Evolutionary conservation across 2,888 invertebrate species (phyloP), one percentile per base, ranked within the genome.

Genomic region (Bellardia pandia): DNA sequence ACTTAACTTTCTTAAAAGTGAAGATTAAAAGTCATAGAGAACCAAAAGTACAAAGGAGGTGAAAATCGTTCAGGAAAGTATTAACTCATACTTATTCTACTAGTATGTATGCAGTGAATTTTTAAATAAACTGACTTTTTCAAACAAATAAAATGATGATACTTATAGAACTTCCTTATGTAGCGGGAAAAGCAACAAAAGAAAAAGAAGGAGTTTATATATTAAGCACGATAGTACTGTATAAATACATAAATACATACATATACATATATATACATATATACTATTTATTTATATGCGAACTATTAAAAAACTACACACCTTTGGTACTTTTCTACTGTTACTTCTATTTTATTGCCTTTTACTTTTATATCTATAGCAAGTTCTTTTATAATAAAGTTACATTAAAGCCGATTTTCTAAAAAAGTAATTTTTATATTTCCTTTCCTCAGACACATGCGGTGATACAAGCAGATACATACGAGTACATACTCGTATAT

Each of bases 71-170:
- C 30, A 4, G 64, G 23, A 64, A 16, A 64, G 23, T 23, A 9
- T n/a, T 40, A 37, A 37, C 37, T 37, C 37, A 37, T 37, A 37
- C 8, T 40, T 40, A 78, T 60, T 68, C 48, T 79, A 51, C 48
- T 79, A 51, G 13, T 60, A 81, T 75, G 48, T 60, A 75, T 75
- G 69, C 68, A 69, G 60, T 48, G 53, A 74, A 62, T 60, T 69
- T 75, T 85, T 37, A 68, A 85, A 79, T 79, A 33, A 30, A 68
- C 51, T 69, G 81, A 68, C 58, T 68, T 74, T 48, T 81, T 64
- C 56, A 3, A n/a, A 56, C 23, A 8, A 16, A 23, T 30, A 30
- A 56, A 56, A 16, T 4, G 58, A 58, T 30, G 9, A 11, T 11
- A 30, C 58, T 30, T 23, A 9, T 30, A 30, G 58, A 30, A 30